phyloP scores from a whole-genome alignment of 2,797 vertebrate species.

The Leuciscus waleckii region DNA sequence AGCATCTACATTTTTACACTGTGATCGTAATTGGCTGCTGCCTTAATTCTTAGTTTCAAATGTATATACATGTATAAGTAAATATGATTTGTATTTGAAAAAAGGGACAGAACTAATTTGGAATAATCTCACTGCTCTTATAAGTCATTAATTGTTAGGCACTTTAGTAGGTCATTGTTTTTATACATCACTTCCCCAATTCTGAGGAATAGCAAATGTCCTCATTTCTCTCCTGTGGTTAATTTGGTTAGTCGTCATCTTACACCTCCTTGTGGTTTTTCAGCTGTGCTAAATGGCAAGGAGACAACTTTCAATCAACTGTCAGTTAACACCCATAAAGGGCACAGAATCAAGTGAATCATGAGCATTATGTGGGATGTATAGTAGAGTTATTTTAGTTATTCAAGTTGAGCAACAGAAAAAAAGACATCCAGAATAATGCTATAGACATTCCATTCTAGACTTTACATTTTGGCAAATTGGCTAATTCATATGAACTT shows the following conservation, averaged over 20 bases:
- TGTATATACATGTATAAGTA: background rate
- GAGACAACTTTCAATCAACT: background rate
- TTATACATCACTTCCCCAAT: background rate
- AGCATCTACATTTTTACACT: background rate
- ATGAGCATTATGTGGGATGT: background rate
- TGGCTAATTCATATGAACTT: background rate
- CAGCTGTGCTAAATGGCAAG: slow-evolving; percentile 1
- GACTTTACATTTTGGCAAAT: background rate
- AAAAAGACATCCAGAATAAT: background rate
- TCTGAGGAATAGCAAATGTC: slow-evolving; percentile 28
- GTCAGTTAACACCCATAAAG: background rate
- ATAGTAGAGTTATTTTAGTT: background rate
- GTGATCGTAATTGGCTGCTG: no score
- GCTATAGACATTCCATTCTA: background rate
- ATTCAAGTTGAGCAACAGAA: background rate
- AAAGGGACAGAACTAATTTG: background rate
- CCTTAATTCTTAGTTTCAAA: background rate
- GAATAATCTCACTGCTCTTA: background rate
- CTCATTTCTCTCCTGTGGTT: slow-evolving; percentile 44
- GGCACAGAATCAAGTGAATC: background rate
- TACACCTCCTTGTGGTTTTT: slow-evolving; percentile 10
- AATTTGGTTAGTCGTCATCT: background rate
- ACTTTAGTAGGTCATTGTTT: slow-evolving; percentile 1
- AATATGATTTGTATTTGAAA: background rate
- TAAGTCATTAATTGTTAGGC: background rate